Evolutionary conservation across 2,797 vertebrate species (phyloP).

Genomic region (Aldrovandia affinis): DNA sequence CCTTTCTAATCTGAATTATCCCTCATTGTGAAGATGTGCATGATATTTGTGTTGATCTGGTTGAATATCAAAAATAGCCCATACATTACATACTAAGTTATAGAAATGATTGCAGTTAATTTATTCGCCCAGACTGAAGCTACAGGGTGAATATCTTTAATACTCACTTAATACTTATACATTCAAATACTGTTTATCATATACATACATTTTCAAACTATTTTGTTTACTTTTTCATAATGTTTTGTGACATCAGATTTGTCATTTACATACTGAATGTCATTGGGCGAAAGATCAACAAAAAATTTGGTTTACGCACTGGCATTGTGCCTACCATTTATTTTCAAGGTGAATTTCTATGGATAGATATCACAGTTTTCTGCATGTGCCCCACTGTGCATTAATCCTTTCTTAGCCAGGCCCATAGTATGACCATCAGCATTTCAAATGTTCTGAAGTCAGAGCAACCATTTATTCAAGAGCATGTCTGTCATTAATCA

Average conservation of each 20-base stretch:
- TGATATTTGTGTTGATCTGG: too few species aligned
- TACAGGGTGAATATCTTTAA: too few species aligned
- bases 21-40: not conserved
- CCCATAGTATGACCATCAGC: not conserved
- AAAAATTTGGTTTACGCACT: not conserved
- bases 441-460: not conserved
- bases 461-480: not conserved
- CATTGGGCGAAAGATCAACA: not conserved
- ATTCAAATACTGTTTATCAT: too few species aligned
- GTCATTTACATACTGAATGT: not conserved
- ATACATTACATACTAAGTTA: too few species aligned
- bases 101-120: too few species aligned
- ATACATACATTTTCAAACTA: too few species aligned
- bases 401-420: not conserved
- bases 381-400: not conserved
- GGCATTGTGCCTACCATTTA: too few species aligned
- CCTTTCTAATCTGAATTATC: not conserved
- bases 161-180: too few species aligned
- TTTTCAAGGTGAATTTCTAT: not conserved
- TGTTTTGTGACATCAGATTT: not conserved
- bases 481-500: not conserved
- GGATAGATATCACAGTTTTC: not conserved
- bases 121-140: too few species aligned
- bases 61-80: too few species aligned
- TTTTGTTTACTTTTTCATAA: too few species aligned